A percentile compares a stretch with the other conserved stretches of the same genome.
Evolutionary conservation across 2,888 invertebrate species (phyloP).

Genomic region (Eupithecia exiguata): DNA sequence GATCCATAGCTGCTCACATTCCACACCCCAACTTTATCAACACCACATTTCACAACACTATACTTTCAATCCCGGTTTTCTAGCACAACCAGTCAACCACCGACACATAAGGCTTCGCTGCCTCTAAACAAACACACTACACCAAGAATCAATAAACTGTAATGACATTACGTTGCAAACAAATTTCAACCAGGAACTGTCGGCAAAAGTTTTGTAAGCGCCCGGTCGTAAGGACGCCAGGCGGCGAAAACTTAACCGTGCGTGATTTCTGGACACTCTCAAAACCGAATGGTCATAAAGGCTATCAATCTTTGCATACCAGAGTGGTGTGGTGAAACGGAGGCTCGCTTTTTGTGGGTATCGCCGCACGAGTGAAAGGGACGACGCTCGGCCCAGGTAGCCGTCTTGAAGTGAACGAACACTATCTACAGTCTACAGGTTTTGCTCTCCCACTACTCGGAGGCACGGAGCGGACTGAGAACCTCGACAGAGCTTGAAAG

Average conservation of each 20-base stretch:
- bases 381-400: conserved; percentile 73
- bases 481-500: conserved; percentile 70
- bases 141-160: conserved; percentile 66
- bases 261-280: conserved; percentile 82
- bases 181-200: conserved; percentile 60
- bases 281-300: conserved; percentile 83
- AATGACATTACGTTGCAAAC: conserved; percentile 67
- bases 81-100: conserved; percentile 56
- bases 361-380: conserved; percentile 71
- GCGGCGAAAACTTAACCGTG: conserved; percentile 82
- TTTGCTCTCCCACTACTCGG: conserved; percentile 83
- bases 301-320: conserved; percentile 85
- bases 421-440: conserved; percentile 76
- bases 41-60: conserved; percentile 61
- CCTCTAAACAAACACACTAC: conserved; percentile 62
- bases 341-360: conserved; percentile 58
- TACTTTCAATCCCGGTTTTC: conserved; percentile 54
- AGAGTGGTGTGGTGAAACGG: conserved; percentile 79
- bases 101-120: conserved; percentile 68
- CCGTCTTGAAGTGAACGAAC: conserved; percentile 77
- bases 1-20: conserved; percentile 77
- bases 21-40: conserved; percentile 48
- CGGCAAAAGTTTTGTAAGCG: conserved; percentile 60
- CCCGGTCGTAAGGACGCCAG: conserved; percentile 79
- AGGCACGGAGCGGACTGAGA: conserved; percentile 77